Evolutionary conservation across 64 coral and sea anemone species (phyloP).

Genomic region (Porites australiensis): DNA sequence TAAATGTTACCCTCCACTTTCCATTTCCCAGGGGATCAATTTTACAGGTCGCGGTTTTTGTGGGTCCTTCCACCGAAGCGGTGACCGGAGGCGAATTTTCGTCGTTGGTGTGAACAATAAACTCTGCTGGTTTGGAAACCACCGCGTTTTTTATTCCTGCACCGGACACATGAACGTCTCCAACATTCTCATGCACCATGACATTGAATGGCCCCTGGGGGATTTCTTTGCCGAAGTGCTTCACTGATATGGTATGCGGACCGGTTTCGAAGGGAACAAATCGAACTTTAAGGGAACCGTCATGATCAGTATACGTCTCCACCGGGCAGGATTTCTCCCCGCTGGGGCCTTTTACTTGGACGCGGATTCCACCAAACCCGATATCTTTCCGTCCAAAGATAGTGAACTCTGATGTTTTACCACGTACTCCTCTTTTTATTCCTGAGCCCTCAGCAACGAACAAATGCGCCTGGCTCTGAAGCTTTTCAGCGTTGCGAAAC

Average conservation of each 20-base stretch:
- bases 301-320: slow-evolving; percentile 12
- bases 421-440: slow-evolving; percentile 75
- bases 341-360: slow-evolving; percentile 66
- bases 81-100: slow-evolving; percentile 63
- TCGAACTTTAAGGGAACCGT: slow-evolving; percentile 68
- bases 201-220: slow-evolving; percentile 78
- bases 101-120: slow-evolving; percentile 73
- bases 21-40: slow-evolving; percentile 67
- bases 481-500: slow-evolving; percentile 80
- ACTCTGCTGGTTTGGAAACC: slow-evolving; percentile 77
- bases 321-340: slow-evolving; percentile 32
- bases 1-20: slow-evolving; percentile 75
- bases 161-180: slow-evolving; percentile 74
- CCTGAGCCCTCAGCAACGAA: slow-evolving; percentile 89
- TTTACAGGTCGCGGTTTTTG: slow-evolving; percentile 11
- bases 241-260: slow-evolving; percentile 70
- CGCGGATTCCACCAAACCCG: slow-evolving; percentile 72
- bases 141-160: slow-evolving; percentile 78
- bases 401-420: slow-evolving; percentile 82
- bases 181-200: slow-evolving; percentile 75
- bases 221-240: slow-evolving; percentile 78
- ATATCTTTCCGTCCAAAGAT: slow-evolving; percentile 80
- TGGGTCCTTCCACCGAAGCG: slow-evolving; percentile 74
- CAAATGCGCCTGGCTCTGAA: slow-evolving; percentile 74
- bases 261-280: slow-evolving; percentile 67